Percentiles rank a stretch among this genome's conserved stretches.
Evolutionary conservation across 2,888 invertebrate species (phyloP).

Genomic region (Cephonodes hylas): DNA sequence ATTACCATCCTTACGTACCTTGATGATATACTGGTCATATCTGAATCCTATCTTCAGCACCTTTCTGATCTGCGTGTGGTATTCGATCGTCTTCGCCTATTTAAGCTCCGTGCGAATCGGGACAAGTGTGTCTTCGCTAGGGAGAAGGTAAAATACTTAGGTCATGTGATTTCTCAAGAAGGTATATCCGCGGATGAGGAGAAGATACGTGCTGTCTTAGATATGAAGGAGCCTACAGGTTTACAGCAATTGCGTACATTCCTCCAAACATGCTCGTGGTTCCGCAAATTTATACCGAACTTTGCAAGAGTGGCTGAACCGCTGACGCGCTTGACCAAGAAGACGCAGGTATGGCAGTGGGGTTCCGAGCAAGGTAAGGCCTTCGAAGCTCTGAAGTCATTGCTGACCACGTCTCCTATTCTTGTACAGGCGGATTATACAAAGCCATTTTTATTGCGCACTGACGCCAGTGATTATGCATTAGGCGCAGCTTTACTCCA

Average conservation of each 20-base stretch:
- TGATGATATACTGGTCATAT: slow-evolving; percentile 39
- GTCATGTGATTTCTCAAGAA: slow-evolving; percentile 25
- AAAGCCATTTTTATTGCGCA: slow-evolving; percentile 36
- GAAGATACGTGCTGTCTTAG: slow-evolving; percentile 22
- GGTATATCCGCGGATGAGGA: slow-evolving; percentile 24
- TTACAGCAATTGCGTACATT: slow-evolving; percentile 26
- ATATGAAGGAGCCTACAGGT: slow-evolving; percentile 22
- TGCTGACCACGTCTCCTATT: slow-evolving; percentile 28
- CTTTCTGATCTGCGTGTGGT: slow-evolving; percentile 31
- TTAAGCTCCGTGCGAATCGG: slow-evolving; percentile 32
- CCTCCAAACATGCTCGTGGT: slow-evolving; percentile 41
- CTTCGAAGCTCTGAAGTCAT: slow-evolving; percentile 23
- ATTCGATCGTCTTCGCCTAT: slow-evolving; percentile 28
- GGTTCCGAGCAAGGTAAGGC: slow-evolving; percentile 23
- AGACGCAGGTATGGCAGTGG: slow-evolving; percentile 35
- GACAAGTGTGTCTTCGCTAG: slow-evolving; percentile 34
- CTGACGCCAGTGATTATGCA: slow-evolving; percentile 39
- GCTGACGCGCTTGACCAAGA: slow-evolving; percentile 33
- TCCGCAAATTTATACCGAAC: slow-evolving; percentile 32
- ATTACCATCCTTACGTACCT: slow-evolving; percentile 34
- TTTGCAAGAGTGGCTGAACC: slow-evolving; percentile 34
- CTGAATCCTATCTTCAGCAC: slow-evolving; percentile 27
- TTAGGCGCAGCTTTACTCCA: slow-evolving; percentile 34
- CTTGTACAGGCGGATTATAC: slow-evolving; percentile 29
- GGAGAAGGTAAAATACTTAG: slow-evolving; percentile 24